Evolutionary conservation across 2,113 vertebrate species (phyloP).

Genomic region (Trinectes maculatus): DNA sequence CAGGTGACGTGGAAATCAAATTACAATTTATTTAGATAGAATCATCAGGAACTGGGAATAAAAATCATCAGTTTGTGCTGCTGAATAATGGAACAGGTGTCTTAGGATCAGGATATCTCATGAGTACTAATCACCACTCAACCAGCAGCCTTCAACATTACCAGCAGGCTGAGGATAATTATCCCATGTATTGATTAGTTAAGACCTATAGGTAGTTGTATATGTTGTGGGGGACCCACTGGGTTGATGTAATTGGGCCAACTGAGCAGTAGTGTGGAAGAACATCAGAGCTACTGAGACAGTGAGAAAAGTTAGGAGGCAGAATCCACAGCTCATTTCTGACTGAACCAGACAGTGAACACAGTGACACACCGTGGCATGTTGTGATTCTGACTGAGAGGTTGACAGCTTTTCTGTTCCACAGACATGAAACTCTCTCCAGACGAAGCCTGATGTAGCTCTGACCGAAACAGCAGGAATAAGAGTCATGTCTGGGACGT

Average conservation of each 20-base stretch:
- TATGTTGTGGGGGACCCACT: neutral
- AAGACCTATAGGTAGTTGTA: neutral
- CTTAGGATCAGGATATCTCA: slow-evolving; percentile 18
- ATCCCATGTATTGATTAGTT: slow-evolving; percentile 10
- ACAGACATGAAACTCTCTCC: too few species aligned
- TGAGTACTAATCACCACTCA: slow-evolving; percentile 37
- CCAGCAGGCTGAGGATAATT: slow-evolving; percentile 24
- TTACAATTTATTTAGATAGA: neutral
- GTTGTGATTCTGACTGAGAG: too few species aligned
- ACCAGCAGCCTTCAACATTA: slow-evolving; percentile 37
- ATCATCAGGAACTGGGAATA: neutral
- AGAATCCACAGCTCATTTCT: too few species aligned
- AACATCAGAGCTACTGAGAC: neutral
- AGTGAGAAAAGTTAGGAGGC: neutral
- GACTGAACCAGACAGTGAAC: too few species aligned
- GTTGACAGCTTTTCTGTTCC: too few species aligned
- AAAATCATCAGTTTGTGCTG: slow-evolving; percentile 7
- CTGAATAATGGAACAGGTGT: slow-evolving; percentile 26
- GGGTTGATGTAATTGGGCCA: neutral
- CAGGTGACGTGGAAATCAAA: slow-evolving; percentile 12
- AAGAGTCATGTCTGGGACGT: neutral
- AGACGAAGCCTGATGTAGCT: too few species aligned
- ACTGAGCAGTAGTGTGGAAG: neutral
- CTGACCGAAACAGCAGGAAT: neutral
- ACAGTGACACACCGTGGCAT: too few species aligned